Base-by-base conservation (phyloP, 2,888 invertebrate species). In the Byasa hedistus region DNA sequence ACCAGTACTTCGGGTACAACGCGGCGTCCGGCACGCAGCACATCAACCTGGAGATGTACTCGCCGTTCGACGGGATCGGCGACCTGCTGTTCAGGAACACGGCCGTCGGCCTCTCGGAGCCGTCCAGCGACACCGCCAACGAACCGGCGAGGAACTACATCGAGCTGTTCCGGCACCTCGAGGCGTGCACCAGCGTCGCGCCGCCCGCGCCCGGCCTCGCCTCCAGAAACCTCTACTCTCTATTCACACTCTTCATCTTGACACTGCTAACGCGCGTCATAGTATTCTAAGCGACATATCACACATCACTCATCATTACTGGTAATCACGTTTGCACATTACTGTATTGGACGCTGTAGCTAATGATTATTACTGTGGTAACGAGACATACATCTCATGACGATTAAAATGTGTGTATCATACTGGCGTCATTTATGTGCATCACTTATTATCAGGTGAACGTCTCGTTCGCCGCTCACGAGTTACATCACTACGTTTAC, bases 11-110 rank as follows among this genome's bases (percentile, higher is more conserved):
- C 76, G 93, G 93, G 0, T 92, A 92, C 84, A 79, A 80, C 64
- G 83, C 80, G 0, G 87, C 82, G 0, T 69, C 68, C 0, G 73
- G 74, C 23, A 78, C 70, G 64, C 92, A 82, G 65, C 83, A 86
- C 62, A 88, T 87, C 75, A 90, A 90, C 74, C 77, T 94, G 12
- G 88, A 92, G 74, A 87, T 95, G 54, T 95, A 93, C 78, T 93
- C 94, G 0, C 82, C 89, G 0, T 94, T 94, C 79, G 91, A 93
- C 68, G 86, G 89, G 0, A 79, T 76, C 10, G 79, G 73, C 36
- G 86, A 95, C 76, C 81, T 95, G 8, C 79, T 95, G 0, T 95
- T 95, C 85, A 94, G 93, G 75, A 93, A 94, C 71, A 92, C 94
- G 0, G 93, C 94, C 0, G 87, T 92, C 0, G 94, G 93, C 2